These are phyloP conservation scores for Apotomis capreana DNA, from an alignment of 2,888 invertebrate genomes.

Conservation along the genomic window DNA sequence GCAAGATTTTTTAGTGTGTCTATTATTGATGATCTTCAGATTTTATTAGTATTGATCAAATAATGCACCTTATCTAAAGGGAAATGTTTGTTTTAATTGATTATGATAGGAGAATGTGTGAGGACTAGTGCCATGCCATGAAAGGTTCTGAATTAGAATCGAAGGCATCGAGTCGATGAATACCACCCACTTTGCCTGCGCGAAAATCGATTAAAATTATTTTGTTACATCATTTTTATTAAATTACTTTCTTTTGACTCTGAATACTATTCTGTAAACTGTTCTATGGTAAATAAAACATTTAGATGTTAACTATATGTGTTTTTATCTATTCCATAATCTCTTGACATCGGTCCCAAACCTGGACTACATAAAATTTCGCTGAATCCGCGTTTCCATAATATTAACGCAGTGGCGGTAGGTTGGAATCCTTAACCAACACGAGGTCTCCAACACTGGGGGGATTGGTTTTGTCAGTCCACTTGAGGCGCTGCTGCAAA, in stretches of 20 bases:
- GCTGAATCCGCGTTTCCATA: too few relatives aligned
- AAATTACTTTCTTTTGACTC: constrained; percentile 67
- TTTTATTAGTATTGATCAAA: constrained; percentile 39
- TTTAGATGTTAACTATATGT: constrained; percentile 63
- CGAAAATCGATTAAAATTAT: constrained; percentile 70
- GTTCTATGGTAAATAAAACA: constrained; percentile 77
- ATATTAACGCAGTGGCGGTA: too few relatives aligned
- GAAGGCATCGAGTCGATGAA: constrained; percentile 80
- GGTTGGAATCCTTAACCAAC: too few relatives aligned
- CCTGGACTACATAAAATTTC: too few relatives aligned
- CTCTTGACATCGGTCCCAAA: too few relatives aligned
- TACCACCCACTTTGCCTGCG: constrained; percentile 83
- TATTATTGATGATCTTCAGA: constrained; percentile 54
- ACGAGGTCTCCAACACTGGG: too few relatives aligned
- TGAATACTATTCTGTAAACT: constrained; percentile 74
- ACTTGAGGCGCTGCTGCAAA: too few relatives aligned
- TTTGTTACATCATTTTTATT: constrained; percentile 70
- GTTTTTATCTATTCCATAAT: neutral
- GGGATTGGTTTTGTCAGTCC: too few relatives aligned
- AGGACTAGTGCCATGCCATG: constrained; percentile 83
- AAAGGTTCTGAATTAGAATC: constrained; percentile 83
- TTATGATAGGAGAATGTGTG: constrained; percentile 82
- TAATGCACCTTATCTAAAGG: constrained; percentile 35
- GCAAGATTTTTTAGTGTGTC: constrained; percentile 73
- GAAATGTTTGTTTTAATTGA: constrained; percentile 60